These are phyloP conservation scores for Neoniphon sammara DNA, from an alignment of 2,797 vertebrate genomes.

Conservation along the genomic window DNA sequence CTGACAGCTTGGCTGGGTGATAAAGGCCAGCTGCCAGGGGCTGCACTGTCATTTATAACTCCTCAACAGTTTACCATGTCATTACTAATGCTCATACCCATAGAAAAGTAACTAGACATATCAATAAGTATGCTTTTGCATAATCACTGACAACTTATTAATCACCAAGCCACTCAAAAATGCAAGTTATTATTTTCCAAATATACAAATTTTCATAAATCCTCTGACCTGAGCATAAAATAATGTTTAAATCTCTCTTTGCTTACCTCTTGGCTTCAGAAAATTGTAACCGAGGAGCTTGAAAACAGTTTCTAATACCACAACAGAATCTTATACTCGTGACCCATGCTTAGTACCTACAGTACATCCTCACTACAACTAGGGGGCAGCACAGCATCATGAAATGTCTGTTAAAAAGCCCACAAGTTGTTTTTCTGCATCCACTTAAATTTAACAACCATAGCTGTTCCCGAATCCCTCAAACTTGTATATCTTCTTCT, in stretches of 20 bases:
- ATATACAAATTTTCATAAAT: background rate
- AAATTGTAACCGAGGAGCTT: background rate
- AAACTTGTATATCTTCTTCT: slow-evolving; percentile 47
- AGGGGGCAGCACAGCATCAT: slow-evolving; percentile 75
- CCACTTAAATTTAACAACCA: background rate
- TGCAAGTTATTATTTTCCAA: background rate
- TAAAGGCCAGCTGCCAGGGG: slow-evolving; percentile 29
- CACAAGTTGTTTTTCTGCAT: background rate
- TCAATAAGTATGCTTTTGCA: background rate
- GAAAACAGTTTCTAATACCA: too few relatives aligned
- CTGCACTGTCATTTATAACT: slow-evolving; percentile 10
- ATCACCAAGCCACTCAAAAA: background rate
- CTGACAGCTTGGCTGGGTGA: slow-evolving; percentile 38
- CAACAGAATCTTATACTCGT: background rate
- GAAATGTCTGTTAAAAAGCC: background rate
- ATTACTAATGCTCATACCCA: background rate
- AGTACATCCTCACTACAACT: slow-evolving; percentile 10
- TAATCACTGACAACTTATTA: background rate
- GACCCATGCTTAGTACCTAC: rapidly evolving
- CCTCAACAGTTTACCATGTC: background rate
- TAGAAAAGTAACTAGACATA: background rate
- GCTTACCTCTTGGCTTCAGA: background rate
- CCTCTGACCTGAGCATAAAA: background rate
- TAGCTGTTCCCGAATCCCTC: slow-evolving; percentile 12
- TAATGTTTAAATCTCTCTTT: background rate